Base-by-base conservation (phyloP, 2,888 invertebrate genomes). In the Capitulum mitella region DNA sequence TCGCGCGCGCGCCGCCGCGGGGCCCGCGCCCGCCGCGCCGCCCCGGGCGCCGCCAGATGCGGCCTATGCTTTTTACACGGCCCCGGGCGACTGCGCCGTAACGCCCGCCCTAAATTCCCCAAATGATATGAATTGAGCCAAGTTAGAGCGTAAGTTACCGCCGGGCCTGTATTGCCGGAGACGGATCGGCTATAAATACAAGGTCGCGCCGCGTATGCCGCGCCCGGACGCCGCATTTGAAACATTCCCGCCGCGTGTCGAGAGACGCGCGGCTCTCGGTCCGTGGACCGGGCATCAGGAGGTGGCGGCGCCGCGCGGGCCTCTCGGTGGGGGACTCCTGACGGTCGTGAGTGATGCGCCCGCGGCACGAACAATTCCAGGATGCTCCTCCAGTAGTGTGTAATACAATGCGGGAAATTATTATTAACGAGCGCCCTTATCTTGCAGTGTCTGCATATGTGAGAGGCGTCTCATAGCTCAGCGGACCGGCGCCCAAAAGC, bases 111-210 rank as follows among this genome's bases (percentile, higher is more conserved):
- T 70, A 70, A 70, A 70, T 70, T 40, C 37, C 22, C 40, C 16
- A 70, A 70, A 70, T 70, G 70, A 70, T 70, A 70, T 26, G 70
- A 70, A 70, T 70, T 26, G 70, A 70, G 70, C 29, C 37, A 40
- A 70, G 37, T 40, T 37, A 22, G 22, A 37, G 70, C 70, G 29
- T 58, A 58, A 58, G 58, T 58, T 29, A 58, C n/a, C 58, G 58
- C 26, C 58, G n/a, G 58, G 58, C n/a, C 58, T 3, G 58, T 58
- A 58, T 58, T 29, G 22, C 3, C n/a, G 34, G 64, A 19, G 26
- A 70, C 70, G 19, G 40, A 40, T n/a, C 40, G 70, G 2, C 37
- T 26, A 40, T 70, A 70, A 70, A 70, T 70, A 40, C 37, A 40
- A 40, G 70, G 40, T 16, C 70, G 70, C 40, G 70, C 29, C 6